Conservation (phyloP, 2,888 invertebrate species). For the Idaea straminata region DNA sequence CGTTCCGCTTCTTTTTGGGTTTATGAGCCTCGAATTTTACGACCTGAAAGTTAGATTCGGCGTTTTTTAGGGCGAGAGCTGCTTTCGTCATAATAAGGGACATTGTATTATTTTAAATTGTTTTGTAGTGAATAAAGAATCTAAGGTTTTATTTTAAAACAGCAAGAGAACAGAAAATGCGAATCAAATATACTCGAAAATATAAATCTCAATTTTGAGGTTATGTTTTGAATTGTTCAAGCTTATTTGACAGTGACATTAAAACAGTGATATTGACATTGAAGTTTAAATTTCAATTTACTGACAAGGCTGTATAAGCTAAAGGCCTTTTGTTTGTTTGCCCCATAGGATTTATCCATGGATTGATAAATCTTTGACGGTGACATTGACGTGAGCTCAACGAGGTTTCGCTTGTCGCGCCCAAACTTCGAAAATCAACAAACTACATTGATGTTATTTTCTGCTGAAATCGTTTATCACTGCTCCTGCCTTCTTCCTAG, state of each 20-base stretch:
- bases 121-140: neutral
- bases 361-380: too few relatives aligned
- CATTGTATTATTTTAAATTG: constrained; percentile 45
- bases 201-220: neutral
- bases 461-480: neutral
- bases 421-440: neutral
- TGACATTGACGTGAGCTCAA: too few relatives aligned
- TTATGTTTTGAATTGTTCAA: neutral
- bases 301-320: too few relatives aligned
- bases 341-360: too few relatives aligned
- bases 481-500: constrained; percentile 16
- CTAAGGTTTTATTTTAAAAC: neutral
- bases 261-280: too few relatives aligned
- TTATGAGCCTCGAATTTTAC: constrained; percentile 77
- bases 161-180: constrained; percentile 2
- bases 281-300: too few relatives aligned
- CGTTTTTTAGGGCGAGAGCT: constrained; percentile 66
- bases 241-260: too few relatives aligned
- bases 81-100: constrained; percentile 74
- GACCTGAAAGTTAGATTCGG: constrained; percentile 64
- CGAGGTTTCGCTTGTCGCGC: neutral
- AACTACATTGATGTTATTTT: neutral
- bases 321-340: too few relatives aligned
- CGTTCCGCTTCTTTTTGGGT: constrained; percentile 59
- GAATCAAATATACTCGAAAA: neutral